Evolutionary conservation across 2,113 vertebrate genomes (phyloP).

Genomic region (Ranitomeya imitator): DNA sequence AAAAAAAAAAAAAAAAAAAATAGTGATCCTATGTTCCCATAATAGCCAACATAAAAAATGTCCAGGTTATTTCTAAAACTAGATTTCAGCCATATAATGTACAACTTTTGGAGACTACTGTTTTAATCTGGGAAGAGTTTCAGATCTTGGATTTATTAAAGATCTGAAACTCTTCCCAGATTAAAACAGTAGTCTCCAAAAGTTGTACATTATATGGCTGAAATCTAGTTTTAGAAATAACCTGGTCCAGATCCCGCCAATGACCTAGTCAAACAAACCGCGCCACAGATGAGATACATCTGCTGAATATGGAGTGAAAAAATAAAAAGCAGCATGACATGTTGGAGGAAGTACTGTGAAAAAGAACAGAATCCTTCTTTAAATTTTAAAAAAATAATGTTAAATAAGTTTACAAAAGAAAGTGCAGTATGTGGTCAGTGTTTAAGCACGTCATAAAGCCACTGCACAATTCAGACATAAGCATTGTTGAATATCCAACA

Average conservation of each 20-base stretch:
- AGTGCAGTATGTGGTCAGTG: neutral
- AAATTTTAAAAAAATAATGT: neutral
- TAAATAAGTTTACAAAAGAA: neutral
- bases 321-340: constrained; percentile 1
- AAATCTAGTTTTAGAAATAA: too few relatives aligned
- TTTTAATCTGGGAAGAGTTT: constrained; percentile 23
- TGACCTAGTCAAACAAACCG: constrained; percentile 36
- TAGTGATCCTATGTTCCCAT: neutral
- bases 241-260: constrained; percentile 17
- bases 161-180: too few relatives aligned
- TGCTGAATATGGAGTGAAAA: neutral
- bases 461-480: neutral
- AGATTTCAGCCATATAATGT: neutral
- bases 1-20: neutral
- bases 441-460: neutral
- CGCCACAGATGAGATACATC: constrained; percentile 43
- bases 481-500: neutral
- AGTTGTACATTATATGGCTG: too few relatives aligned
- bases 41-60: neutral
- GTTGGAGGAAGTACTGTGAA: constrained; percentile 20
- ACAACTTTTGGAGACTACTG: constrained; percentile 21
- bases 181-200: too few relatives aligned
- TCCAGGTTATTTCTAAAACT: neutral
- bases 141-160: too few relatives aligned
- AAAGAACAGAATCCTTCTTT: constrained; percentile 38